Evolutionary conservation across 2,888 invertebrate species (phyloP).

Genomic region (Endotricha flammealis): DNA sequence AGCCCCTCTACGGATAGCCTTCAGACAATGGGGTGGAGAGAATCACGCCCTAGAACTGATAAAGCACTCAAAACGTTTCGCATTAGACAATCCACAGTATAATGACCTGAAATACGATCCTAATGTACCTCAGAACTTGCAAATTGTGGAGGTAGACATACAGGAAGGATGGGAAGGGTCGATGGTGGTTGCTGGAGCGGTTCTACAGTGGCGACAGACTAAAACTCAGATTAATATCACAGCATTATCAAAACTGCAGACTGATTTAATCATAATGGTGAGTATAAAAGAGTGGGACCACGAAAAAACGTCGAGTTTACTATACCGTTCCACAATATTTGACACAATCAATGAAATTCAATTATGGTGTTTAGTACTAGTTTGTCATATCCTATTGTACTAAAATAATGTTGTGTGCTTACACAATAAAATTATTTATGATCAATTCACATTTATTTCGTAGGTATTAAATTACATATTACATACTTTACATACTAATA

Average conservation of each 20-base stretch:
- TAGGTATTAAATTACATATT: no score
- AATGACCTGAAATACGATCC: constrained; percentile 67
- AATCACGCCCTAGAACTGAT: constrained; percentile 54
- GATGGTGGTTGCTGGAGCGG: constrained; percentile 54
- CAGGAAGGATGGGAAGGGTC: constrained; percentile 54
- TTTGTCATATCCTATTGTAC: no score
- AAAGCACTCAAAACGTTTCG: constrained; percentile 50
- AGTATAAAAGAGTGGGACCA: no score
- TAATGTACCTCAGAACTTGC: constrained; percentile 63
- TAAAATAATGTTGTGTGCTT: no score
- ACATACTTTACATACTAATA: no score
- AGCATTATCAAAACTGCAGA: constrained; percentile 51
- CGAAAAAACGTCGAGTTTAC: no score
- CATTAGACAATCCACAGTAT: constrained; percentile 45
- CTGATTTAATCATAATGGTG: constrained; percentile 67
- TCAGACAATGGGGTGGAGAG: constrained; percentile 55
- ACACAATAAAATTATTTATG: no score
- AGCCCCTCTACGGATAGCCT: constrained; percentile 49
- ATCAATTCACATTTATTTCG: no score
- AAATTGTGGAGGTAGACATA: constrained; percentile 62
- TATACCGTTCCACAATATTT: no score
- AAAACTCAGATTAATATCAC: constrained; percentile 54
- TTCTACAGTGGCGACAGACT: constrained; percentile 55
- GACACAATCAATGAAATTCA: no score
- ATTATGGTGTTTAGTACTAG: no score